Conservation (phyloP, 37 sponge, comb jelly and placozoan species). For the Ephydatia muelleri region DNA sequence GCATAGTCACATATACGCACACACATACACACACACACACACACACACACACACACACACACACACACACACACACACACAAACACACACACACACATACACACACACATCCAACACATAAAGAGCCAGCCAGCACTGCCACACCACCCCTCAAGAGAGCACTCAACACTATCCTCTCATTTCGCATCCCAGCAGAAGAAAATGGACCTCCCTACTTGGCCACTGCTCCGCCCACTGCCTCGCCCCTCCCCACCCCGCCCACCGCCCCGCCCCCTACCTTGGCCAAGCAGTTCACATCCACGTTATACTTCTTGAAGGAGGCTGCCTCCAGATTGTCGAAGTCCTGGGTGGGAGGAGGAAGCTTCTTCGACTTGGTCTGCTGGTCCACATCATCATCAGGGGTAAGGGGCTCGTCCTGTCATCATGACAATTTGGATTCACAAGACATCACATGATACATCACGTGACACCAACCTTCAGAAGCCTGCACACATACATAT, state of each 20-base stretch:
- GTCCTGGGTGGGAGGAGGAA: conserved; percentile 49
- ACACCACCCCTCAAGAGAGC: too few relatives aligned
- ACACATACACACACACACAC: background rate
- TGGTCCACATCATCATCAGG: conserved; percentile 71
- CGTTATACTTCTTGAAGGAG: conserved; percentile 67
- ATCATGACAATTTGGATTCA: background rate
- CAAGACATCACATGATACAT: background rate
- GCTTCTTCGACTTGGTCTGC: conserved; percentile 40
- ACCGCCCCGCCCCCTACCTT: conserved; percentile 42
- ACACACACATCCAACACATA: background rate
- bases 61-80: background rate
- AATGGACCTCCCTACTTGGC: too few relatives aligned
- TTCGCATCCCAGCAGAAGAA: too few relatives aligned
- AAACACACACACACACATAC: background rate
- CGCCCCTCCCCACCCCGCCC: background rate
- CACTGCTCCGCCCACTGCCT: background rate
- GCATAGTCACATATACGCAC: background rate
- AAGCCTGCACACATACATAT: conserved; percentile 46
- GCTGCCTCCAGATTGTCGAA: conserved; percentile 69
- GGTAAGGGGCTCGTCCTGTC: conserved; percentile 66
- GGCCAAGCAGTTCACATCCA: conserved; percentile 60
- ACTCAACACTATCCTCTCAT: too few relatives aligned
- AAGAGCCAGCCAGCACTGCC: too few relatives aligned
- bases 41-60: background rate
- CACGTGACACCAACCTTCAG: conserved; percentile 21